Percentiles rank a stretch among this genome's conserved stretches.
phyloP scores from a whole-genome alignment of 2,888 invertebrate species.

The Hirtodrosophila duncani region DNA sequence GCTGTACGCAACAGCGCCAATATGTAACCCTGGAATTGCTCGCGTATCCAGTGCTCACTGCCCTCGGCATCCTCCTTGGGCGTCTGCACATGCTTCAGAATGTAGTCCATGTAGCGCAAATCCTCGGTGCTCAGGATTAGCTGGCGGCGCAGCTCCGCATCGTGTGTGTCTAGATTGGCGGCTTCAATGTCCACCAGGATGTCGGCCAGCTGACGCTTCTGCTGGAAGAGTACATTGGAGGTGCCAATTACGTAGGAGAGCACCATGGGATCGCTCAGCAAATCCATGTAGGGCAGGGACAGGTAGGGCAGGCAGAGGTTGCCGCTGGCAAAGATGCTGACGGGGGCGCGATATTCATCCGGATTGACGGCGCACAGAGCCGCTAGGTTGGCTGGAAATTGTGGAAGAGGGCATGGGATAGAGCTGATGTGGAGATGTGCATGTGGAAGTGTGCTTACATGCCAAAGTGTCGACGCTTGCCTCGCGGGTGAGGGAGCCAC shows the following conservation, averaged over 20 bases:
- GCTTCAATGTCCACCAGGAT: conserved; percentile 93
- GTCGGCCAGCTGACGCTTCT: conserved; percentile 94
- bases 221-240: conserved; percentile 98
- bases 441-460: too few species aligned
- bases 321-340: conserved; percentile 92
- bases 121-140: conserved; percentile 96
- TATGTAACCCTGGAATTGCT: conserved; percentile 93
- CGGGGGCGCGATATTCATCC: conserved; percentile 89
- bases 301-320: conserved; percentile 97
- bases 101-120: conserved; percentile 94
- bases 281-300: conserved; percentile 95
- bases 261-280: conserved; percentile 91
- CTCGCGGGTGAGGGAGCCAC: conserved; percentile 83
- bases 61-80: conserved; percentile 88
- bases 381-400: conserved; percentile 74
- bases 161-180: conserved; percentile 88
- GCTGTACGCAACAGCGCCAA: conserved; percentile 90
- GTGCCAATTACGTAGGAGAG: conserved; percentile 94
- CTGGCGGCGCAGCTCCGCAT: conserved; percentile 88
- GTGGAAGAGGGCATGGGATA: too few species aligned
- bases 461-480: conserved; percentile 83
- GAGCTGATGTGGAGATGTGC: too few species aligned
- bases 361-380: conserved; percentile 75
- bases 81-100: conserved; percentile 87
- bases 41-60: conserved; percentile 97